A percentile compares a stretch with the other conserved stretches of the same genome.
phyloP scores from a whole-genome alignment of 1,140 invertebrate species.

The Brachionus rubens region DNA sequence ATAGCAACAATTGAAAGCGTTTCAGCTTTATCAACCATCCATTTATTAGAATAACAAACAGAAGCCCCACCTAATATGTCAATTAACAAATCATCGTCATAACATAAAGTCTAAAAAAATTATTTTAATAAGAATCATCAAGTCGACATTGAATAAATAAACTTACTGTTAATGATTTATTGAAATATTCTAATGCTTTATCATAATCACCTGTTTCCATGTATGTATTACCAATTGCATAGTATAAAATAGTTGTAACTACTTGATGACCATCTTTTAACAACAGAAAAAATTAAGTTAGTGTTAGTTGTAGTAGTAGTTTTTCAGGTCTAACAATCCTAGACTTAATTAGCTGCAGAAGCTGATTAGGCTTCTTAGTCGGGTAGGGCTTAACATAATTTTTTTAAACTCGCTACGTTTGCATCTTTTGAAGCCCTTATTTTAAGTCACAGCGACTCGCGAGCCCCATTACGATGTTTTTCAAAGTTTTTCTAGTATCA shows the following conservation, averaged over 20 bases:
- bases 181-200: slow-evolving; percentile 8
- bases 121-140: too few species aligned
- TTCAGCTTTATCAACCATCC: slow-evolving; percentile 36
- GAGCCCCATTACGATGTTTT: too few species aligned
- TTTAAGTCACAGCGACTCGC: too few species aligned
- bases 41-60: slow-evolving; percentile 39
- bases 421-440: too few species aligned
- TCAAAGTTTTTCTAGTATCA: too few species aligned
- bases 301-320: too few species aligned
- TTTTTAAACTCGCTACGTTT: too few species aligned
- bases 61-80: slow-evolving; percentile 28
- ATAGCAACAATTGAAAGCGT: background rate
- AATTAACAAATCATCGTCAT: slow-evolving; percentile 33
- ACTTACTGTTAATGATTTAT: slow-evolving; percentile 5
- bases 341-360: too few species aligned
- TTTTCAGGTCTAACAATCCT: too few species aligned
- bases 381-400: too few species aligned
- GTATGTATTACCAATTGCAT: slow-evolving; percentile 1
- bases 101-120: slow-evolving; percentile 1
- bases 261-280: slow-evolving; percentile 3
- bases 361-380: too few species aligned
- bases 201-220: background rate
- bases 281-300: too few species aligned
- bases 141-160: background rate
- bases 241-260: slow-evolving; percentile 35